Conservation (phyloP, 1,140 invertebrate genomes). For the Bradysia coprophila region DNA sequence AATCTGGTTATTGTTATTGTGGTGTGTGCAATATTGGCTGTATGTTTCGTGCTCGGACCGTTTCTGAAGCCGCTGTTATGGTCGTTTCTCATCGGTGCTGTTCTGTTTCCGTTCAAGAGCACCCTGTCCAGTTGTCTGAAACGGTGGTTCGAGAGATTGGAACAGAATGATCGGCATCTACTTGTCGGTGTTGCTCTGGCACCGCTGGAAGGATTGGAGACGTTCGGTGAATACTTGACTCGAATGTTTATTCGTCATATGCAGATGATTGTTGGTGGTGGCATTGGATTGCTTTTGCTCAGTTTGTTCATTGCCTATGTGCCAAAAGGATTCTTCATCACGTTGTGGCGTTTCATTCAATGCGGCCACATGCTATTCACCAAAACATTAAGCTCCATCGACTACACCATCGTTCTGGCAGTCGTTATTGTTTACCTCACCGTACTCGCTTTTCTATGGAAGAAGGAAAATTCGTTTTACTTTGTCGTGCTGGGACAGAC, state of each 20-base stretch:
- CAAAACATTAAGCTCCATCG: conserved; percentile 26
- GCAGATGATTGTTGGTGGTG: conserved; percentile 26
- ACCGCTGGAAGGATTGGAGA: conserved; percentile 47
- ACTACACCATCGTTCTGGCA: conserved; percentile 25
- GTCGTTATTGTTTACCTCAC: conserved; percentile 28
- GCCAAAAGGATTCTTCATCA: conserved; percentile 29
- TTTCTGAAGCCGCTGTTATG: conserved; percentile 86
- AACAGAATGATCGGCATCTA: conserved; percentile 33
- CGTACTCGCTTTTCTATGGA: conserved; percentile 33
- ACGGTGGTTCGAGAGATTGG: conserved; percentile 42
- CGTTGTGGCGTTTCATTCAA: conserved; percentile 25
- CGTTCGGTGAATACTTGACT: conserved; percentile 44
- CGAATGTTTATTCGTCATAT: conserved; percentile 30
- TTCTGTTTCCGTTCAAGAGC: conserved; percentile 70
- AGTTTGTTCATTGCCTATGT: conserved; percentile 29
- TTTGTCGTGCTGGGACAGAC: conserved; percentile 32
- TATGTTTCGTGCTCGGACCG: conserved; percentile 52
- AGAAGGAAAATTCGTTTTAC: conserved; percentile 26
- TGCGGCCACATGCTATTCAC: conserved; percentile 22
- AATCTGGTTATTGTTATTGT: conserved; percentile 62
- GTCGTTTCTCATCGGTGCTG: conserved; percentile 75
- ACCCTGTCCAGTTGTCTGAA: conserved; percentile 40
- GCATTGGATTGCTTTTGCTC: conserved; percentile 13
- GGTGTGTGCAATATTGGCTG: conserved; percentile 61
- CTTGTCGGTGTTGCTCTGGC: conserved; percentile 43